A percentile compares a stretch with the other conserved stretches of the same genome.
Evolutionary conservation across 2,888 invertebrate genomes (phyloP).

Genomic region (Cybosia mesomella): DNA sequence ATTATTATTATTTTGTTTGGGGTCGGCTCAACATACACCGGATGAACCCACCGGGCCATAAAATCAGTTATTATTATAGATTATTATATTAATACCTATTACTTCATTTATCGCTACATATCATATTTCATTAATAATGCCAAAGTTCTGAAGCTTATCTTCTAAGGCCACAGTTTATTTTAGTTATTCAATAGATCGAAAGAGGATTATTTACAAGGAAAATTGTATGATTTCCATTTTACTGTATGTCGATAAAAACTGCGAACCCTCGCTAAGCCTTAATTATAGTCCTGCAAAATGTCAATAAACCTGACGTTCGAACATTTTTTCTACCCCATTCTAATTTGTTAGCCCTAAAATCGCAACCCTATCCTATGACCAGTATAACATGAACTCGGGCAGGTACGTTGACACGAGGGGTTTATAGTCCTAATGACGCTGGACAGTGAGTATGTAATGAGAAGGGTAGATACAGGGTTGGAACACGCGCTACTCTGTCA

Average conservation of each 20-base stretch:
- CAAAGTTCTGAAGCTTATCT: neutral
- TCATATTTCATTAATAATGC: neutral
- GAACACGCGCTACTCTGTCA: conserved; percentile 71
- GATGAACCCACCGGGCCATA: too few relatives aligned
- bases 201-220: conserved; percentile 70
- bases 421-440: conserved; percentile 56
- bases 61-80: too few relatives aligned
- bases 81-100: neutral
- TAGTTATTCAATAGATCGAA: conserved; percentile 50
- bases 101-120: too few relatives aligned
- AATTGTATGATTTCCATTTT: conserved; percentile 75
- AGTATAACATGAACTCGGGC: conserved; percentile 45
- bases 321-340: conserved; percentile 80
- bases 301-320: conserved; percentile 82
- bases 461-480: conserved; percentile 79
- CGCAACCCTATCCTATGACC: conserved; percentile 69
- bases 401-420: neutral
- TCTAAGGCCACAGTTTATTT: conserved; percentile 59
- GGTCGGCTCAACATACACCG: neutral
- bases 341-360: conserved; percentile 85
- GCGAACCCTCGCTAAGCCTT: conserved; percentile 75
- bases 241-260: conserved; percentile 75
- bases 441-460: conserved; percentile 70
- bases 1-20: neutral
- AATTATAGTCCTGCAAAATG: conserved; percentile 82